Conservation (phyloP, 1,140 invertebrate species). For the Temnothorax longispinosus region DNA sequence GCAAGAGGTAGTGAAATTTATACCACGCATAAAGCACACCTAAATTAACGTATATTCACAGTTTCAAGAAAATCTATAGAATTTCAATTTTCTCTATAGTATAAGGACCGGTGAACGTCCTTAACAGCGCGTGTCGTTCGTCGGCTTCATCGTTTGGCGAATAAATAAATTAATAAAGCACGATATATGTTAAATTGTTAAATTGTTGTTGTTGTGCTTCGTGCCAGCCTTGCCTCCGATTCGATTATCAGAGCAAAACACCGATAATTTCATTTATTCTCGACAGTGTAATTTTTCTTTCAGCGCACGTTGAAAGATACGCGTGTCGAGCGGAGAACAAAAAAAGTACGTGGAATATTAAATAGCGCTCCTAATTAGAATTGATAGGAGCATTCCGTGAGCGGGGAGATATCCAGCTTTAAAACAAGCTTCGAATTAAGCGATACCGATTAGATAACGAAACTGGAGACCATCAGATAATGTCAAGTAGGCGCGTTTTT, state of each 20-base stretch:
- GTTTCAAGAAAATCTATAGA: no score
- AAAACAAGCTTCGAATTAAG: neutral
- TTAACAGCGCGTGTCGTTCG: neutral
- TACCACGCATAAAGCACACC: no score
- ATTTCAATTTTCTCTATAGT: no score
- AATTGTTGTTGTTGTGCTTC: neutral
- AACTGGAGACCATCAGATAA: neutral
- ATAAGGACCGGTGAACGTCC: no score
- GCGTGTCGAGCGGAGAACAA: neutral
- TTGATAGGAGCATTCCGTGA: neutral
- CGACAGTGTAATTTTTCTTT: neutral
- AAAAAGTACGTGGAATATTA: neutral
- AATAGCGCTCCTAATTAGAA: neutral
- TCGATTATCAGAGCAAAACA: neutral
- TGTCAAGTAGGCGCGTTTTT: neutral
- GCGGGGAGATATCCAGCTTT: neutral
- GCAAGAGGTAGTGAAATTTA: no score
- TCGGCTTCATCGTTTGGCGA: neutral
- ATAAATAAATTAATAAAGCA: neutral
- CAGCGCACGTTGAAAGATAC: neutral
- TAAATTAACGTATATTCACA: no score
- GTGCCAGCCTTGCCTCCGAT: neutral
- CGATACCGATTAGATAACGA: neutral
- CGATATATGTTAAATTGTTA: neutral
- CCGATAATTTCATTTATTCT: neutral